Conservation (phyloP, 2,113 vertebrate genomes). For the Rousettus leschenaultii region DNA sequence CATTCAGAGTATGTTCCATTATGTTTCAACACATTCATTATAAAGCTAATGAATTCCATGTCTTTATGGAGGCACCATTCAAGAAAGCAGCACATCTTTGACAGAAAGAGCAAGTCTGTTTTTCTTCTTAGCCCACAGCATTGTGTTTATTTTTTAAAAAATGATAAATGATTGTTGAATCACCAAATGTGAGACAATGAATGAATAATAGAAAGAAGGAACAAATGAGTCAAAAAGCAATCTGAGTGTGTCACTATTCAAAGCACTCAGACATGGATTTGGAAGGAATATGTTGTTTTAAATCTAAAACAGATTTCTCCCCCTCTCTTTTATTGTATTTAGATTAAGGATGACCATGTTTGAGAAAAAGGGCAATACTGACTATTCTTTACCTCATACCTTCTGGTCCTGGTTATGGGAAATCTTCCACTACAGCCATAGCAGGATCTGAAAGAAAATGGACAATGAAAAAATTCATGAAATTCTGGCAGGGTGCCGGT, state of each 20-base stretch:
- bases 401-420: background rate
- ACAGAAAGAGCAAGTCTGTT: background rate
- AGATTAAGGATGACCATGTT: background rate
- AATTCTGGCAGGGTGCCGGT: background rate
- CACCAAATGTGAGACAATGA: background rate
- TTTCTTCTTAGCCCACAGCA: background rate
- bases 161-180: background rate
- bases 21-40: background rate
- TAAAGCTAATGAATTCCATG: background rate
- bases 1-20: background rate
- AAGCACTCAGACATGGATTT: background rate
- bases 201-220: background rate
- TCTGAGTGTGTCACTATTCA: background rate
- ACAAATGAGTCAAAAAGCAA: background rate
- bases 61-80: background rate
- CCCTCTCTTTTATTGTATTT: background rate
- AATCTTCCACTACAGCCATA: background rate
- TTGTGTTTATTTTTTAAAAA: background rate
- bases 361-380: background rate
- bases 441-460: background rate
- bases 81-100: background rate
- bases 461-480: background rate
- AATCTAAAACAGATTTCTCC: background rate
- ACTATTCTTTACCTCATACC: background rate
- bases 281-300: background rate